Percentiles rank a stretch among this genome's conserved stretches.
phyloP scores from a whole-genome alignment of 37 sponge, comb jelly and placozoan species.

The Beroe forskalii region DNA sequence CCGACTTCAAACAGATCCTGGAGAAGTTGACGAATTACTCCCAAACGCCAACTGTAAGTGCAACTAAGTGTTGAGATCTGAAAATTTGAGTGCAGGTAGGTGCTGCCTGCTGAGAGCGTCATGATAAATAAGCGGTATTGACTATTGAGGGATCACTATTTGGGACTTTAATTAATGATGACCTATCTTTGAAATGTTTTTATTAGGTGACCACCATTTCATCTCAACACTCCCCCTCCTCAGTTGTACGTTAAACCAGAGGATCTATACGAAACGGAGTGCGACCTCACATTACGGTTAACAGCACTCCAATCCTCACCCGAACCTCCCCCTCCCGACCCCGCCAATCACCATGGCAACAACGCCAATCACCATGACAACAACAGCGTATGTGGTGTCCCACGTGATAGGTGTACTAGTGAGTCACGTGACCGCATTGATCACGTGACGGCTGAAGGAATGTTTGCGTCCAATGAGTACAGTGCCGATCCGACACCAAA shows the following conservation, averaged over 20 bases:
- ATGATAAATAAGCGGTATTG: no score
- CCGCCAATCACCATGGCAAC: neutral
- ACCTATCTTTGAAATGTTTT: no score
- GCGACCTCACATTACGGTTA: slow-evolving; percentile 10
- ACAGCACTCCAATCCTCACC: neutral
- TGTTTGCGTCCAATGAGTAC: neutral
- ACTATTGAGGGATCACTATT: no score
- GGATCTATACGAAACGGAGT: slow-evolving; percentile 13
- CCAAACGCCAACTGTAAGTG: slow-evolving; percentile 27
- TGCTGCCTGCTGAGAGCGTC: no score
- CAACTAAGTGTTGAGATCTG: neutral
- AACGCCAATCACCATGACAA: neutral
- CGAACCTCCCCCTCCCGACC: neutral
- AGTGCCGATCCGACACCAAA: neutral
- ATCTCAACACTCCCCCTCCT: no score
- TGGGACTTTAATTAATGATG: no score
- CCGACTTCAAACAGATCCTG: neutral
- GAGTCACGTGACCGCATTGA: neutral
- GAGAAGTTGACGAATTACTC: neutral
- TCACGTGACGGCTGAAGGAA: neutral
- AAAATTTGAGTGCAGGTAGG: neutral
- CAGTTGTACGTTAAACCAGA: slow-evolving; percentile 17
- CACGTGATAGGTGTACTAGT: neutral
- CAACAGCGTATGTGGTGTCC: neutral
- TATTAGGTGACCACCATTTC: no score